Evolutionary conservation across 1,140 invertebrate genomes (phyloP).

Genomic region (Ostrea denselamellosa): DNA sequence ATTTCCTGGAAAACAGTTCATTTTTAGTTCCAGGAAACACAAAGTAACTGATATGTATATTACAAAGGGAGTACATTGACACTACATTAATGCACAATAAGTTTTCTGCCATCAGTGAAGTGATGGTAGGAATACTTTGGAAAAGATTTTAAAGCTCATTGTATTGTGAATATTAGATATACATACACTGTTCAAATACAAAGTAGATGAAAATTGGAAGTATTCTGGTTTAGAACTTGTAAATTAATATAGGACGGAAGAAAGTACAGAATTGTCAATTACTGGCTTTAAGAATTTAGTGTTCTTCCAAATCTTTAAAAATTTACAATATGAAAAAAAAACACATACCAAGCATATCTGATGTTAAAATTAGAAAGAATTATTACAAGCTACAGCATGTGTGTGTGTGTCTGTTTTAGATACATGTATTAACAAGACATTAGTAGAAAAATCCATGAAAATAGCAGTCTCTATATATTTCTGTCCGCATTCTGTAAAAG

Average conservation of each 20-base stretch:
- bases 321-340: too few relatives aligned
- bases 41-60: background rate
- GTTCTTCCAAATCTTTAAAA: too few relatives aligned
- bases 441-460: background rate
- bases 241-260: background rate
- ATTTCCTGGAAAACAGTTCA: slow-evolving; percentile 51
- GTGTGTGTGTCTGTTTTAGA: background rate
- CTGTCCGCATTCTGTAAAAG: too few relatives aligned
- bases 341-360: too few relatives aligned
- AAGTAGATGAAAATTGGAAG: background rate
- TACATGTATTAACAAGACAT: background rate
- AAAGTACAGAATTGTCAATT: too few relatives aligned
- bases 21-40: background rate
- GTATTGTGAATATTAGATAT: background rate
- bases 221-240: background rate
- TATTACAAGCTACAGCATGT: too few relatives aligned
- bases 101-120: too few relatives aligned
- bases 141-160: background rate
- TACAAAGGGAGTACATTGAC: too few relatives aligned
- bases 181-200: background rate
- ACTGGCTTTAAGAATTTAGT: too few relatives aligned
- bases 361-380: too few relatives aligned
- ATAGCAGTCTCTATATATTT: background rate
- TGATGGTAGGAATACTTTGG: background rate
- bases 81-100: too few relatives aligned